Evolutionary conservation across 2,888 invertebrate species (phyloP), one percentile per base, ranked within the genome.

Genomic region (Macrophya annulata): DNA sequence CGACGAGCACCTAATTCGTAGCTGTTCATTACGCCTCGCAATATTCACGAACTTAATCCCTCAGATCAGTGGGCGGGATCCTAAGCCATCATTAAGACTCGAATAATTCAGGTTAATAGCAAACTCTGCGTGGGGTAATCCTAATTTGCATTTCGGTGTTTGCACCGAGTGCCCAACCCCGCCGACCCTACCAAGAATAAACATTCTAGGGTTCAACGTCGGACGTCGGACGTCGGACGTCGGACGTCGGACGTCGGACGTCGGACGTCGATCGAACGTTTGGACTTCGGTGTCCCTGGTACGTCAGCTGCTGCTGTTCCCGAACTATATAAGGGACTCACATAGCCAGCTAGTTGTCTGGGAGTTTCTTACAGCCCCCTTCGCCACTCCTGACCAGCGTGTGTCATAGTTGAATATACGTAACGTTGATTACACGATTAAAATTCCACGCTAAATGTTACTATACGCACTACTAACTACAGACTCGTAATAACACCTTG

Each of bases 81-180:
- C 92, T 93, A 93, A 93, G 93, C 93, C 92, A 92, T 93, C 93
- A 93, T 93, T 93, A 93, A 93, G 93, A 93, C 92, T 93, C 93
- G 93, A 93, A 93, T 93, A 93, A 93, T 93, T 93, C 93, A 93
- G 91, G 93, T 93, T 93, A 93, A 93, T 93, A 91, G 93, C 90
- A 86, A 90, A 89, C 89, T 86, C 87, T 88, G 89, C 88, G 90
- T 89, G 89, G 90, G 91, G 90, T 93, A 93, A 93, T 93, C 93
- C 93, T 90, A 89, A 93, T 93, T 93, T 93, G 93, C 93, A 93
- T 93, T 93, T 91, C 89, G 91, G 91, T 91, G 90, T 91, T 90
- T 90, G 89, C 88, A 86, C 86, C 87, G 89, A 88, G 86, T 88
- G 86, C 87, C 86, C 86, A 83, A 83, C 83, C 87, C 87, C 79